Evolutionary conservation across 2,797 vertebrate genomes (phyloP).

Genomic region (Melanotaenia boesemani): DNA sequence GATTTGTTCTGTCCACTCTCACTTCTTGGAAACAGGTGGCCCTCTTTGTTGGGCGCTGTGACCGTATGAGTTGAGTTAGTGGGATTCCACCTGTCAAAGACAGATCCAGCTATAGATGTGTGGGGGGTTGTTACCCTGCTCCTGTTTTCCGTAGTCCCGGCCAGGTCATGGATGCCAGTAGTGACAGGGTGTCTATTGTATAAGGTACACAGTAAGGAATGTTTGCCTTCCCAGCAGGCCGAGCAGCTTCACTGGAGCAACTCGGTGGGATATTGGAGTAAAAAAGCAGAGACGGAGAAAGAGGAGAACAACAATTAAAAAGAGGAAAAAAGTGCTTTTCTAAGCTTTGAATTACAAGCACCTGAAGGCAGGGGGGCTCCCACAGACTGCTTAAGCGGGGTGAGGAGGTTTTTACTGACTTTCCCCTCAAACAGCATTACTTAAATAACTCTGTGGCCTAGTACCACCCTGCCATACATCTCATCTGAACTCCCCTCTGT

Average conservation of each 20-base stretch:
- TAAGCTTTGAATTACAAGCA: conserved; percentile 65
- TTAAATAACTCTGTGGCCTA: conserved; percentile 59
- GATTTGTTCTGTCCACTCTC: conserved; percentile 42
- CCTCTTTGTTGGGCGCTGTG: conserved; percentile 40
- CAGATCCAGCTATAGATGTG: conserved; percentile 51
- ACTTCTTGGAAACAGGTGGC: conserved; percentile 71
- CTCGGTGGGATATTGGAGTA: conserved; percentile 41
- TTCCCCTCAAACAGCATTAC: conserved; percentile 67
- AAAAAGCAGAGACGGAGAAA: conserved; percentile 29
- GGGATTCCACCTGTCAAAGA: conserved; percentile 64
- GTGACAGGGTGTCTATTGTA: conserved; percentile 75
- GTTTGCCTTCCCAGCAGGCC: conserved; percentile 80
- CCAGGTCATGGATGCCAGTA: conserved; percentile 62
- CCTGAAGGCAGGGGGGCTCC: conserved; percentile 39
- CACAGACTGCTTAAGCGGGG: conserved; percentile 54
- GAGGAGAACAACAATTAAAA: conserved; percentile 50
- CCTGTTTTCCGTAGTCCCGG: conserved; percentile 22
- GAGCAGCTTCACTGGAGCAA: conserved; percentile 60
- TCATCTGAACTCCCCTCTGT: conserved; percentile 22
- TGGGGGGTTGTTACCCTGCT: conserved; percentile 10
- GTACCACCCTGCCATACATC: conserved; percentile 43
- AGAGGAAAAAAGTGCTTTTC: conserved; percentile 59
- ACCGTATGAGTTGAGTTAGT: conserved; percentile 36
- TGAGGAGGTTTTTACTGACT: conserved; percentile 41
- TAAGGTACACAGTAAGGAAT: conserved; percentile 64